Evolutionary conservation across 2,888 invertebrate species (phyloP).

Genomic region (Tillus elongatus): DNA sequence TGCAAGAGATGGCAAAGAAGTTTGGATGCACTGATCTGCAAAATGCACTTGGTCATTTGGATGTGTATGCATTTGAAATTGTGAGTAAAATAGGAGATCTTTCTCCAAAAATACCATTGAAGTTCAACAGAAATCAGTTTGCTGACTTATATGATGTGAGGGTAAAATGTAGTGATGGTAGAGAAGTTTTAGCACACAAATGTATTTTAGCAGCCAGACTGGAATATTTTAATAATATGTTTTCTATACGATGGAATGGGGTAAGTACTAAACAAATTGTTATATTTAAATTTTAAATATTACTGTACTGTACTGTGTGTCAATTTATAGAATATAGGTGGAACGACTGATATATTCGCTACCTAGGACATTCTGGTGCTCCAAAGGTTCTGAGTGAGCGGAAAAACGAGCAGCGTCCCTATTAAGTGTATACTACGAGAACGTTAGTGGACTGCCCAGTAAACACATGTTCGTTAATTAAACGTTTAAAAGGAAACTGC

Average conservation of each 20-base stretch:
- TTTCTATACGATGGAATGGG: conserved; percentile 69
- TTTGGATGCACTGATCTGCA: conserved; percentile 46
- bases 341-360: not conserved
- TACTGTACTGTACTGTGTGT: not conserved
- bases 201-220: conserved; percentile 70
- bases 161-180: conserved; percentile 35
- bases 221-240: conserved; percentile 83
- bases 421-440: too few species aligned
- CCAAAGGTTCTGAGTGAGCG: too few species aligned
- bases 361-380: too few species aligned
- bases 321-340: conserved; percentile 3
- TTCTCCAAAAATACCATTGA: conserved; percentile 17
- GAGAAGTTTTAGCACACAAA: conserved; percentile 58
- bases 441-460: too few species aligned
- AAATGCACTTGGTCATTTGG: conserved; percentile 45
- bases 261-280: conserved; percentile 43
- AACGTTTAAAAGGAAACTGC: too few species aligned
- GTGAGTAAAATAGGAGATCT: conserved; percentile 19
- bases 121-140: conserved; percentile 23
- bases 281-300: conserved; percentile 9
- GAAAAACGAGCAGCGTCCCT: too few species aligned
- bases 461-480: too few species aligned
- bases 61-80: conserved; percentile 25
- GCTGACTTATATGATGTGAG: conserved; percentile 37
- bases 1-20: conserved; percentile 49